Base-by-base conservation (phyloP, 2,888 invertebrate genomes). In the Cephus pygmeus region DNA sequence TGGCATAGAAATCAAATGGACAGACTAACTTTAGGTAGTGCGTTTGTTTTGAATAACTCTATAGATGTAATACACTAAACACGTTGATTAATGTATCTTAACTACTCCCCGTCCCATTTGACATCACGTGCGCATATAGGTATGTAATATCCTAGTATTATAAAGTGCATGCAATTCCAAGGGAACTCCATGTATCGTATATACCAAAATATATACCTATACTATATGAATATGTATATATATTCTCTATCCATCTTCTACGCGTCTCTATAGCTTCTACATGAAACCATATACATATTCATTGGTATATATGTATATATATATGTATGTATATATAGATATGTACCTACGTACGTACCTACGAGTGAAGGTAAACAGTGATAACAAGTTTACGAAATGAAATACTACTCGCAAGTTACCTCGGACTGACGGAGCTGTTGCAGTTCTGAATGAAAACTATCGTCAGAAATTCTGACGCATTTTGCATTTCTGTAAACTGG, bases 141-240 rank as follows among this genome's bases (percentile, higher is more conserved):
- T 56, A 56, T 56, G 23, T 56, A 56, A 56, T 56, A 56, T 56
- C 56, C 56, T 56, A 56, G 56, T 56, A 77, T 69, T 79, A 76
- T 79, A 76, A 81, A 81, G 80, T 74, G 80, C 85, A 86, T 86
- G 85, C 85, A 82, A 80, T 75, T 82, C 77, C 80, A 84, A 81
- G 15, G 68, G 76, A 76, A 69, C 23, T 75, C n/a, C 56, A 56
- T 56, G 56, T 56, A 56, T 56, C 56, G 56, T 56, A 56, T 56
- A 56, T 56, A 56, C 56, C 56, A 56, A 56, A 56, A 56, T 56
- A 56, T 23, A 56, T 56, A 56, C 23, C 15, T 56, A 56, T 56
- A 56, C 9, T 56, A 23, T 56, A 56, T 56, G 56, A 56, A 56
- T 56, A 56, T 56, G 56, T 56, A 56, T 23, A 56, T 56, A 56